Percentiles rank a stretch among this genome's conserved stretches.
Evolutionary conservation across 2,113 vertebrate genomes (phyloP).

Genomic region (Psittacara wagleri): DNA sequence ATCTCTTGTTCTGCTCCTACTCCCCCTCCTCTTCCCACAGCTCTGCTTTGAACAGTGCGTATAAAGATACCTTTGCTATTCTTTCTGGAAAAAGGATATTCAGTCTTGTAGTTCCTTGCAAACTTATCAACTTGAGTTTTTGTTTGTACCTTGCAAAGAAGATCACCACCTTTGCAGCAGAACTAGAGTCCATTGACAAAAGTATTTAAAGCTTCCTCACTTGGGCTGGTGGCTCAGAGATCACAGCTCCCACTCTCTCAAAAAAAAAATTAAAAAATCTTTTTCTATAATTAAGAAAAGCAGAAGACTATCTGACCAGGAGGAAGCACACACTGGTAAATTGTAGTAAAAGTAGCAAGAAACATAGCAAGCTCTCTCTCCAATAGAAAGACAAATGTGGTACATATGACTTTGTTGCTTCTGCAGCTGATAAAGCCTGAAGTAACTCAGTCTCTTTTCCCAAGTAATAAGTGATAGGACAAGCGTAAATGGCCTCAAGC

Average conservation of each 20-base stretch:
- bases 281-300: background rate
- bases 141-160: background rate
- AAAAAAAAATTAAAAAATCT: background rate
- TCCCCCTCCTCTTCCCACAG: background rate
- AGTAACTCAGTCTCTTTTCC: background rate
- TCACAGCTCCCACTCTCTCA: background rate
- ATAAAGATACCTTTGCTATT: slow-evolving; percentile 43
- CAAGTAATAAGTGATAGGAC: background rate
- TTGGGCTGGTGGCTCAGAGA: background rate
- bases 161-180: background rate
- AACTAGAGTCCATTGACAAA: background rate
- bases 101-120: background rate
- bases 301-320: background rate
- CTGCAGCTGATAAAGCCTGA: background rate
- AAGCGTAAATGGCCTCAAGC: background rate
- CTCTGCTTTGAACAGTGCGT: background rate
- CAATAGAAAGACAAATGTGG: background rate
- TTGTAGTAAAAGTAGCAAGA: background rate
- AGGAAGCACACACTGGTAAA: background rate
- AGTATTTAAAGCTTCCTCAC: background rate
- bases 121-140: background rate
- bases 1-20: background rate
- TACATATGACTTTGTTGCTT: background rate
- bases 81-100: background rate
- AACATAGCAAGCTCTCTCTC: background rate